Percentiles rank a stretch among this genome's conserved stretches.
Evolutionary conservation across 2,888 invertebrate genomes (phyloP).

Genomic region (Creontiades dilutus): DNA sequence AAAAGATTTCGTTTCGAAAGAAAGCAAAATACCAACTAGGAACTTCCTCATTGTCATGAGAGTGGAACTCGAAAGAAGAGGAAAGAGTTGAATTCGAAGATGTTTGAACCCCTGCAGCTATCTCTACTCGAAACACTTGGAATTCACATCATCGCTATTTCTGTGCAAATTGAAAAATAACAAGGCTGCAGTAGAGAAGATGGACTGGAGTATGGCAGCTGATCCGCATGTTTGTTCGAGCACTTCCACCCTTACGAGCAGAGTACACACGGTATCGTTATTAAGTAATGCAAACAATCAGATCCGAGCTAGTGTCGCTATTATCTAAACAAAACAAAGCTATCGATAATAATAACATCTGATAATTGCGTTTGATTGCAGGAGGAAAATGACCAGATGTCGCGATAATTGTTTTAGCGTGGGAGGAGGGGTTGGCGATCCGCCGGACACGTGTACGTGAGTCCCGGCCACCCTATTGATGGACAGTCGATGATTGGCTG

Average conservation of each 20-base stretch:
- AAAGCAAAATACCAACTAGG: no score
- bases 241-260: conserved; percentile 55
- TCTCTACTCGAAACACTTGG: conserved; percentile 37
- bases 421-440: neutral
- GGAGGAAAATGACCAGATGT: conserved; percentile 62
- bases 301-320: conserved; percentile 62
- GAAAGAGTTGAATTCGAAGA: conserved; percentile 20
- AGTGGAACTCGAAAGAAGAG: neutral
- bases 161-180: conserved; percentile 67
- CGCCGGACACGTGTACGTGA: neutral
- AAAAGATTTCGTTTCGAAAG: no score
- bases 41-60: neutral
- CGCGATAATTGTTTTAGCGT: conserved; percentile 59
- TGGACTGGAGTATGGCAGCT: conserved; percentile 22
- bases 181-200: conserved; percentile 33
- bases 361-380: conserved; percentile 69
- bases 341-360: conserved; percentile 69
- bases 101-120: neutral
- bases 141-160: conserved; percentile 42
- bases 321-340: conserved; percentile 67
- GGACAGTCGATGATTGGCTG: no score
- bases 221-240: conserved; percentile 51
- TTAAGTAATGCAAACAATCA: conserved; percentile 68
- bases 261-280: conserved; percentile 43
- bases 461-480: neutral